Evolutionary conservation across 1,140 invertebrate genomes (phyloP).

Genomic region (Nephotettix cincticeps): DNA sequence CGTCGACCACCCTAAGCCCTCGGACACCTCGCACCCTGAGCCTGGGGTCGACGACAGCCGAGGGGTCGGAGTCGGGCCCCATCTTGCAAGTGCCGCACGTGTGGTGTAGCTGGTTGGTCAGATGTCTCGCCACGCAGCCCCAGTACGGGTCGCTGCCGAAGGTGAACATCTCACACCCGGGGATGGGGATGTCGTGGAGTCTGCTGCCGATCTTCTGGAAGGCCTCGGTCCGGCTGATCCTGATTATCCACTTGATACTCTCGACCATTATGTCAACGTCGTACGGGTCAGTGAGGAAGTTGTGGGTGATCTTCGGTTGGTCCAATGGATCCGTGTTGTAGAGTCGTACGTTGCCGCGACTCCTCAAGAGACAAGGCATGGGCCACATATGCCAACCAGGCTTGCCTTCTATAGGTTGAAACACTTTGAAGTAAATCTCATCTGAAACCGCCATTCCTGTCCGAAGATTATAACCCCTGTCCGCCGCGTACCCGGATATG

Average conservation of each 20-base stretch:
- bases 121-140: conserved; percentile 66
- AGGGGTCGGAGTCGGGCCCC: conserved; percentile 50
- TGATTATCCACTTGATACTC: conserved; percentile 61
- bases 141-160: conserved; percentile 71
- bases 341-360: conserved; percentile 66
- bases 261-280: conserved; percentile 68
- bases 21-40: conserved; percentile 38
- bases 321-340: conserved; percentile 67
- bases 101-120: conserved; percentile 71
- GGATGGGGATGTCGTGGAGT: conserved; percentile 62
- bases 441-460: conserved; percentile 48
- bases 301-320: conserved; percentile 72
- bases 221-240: conserved; percentile 42
- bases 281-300: conserved; percentile 68
- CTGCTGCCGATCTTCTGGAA: conserved; percentile 53
- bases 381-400: conserved; percentile 57
- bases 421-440: conserved; percentile 45
- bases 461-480: conserved; percentile 41
- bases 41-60: conserved; percentile 51
- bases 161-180: conserved; percentile 59
- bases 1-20: conserved; percentile 36
- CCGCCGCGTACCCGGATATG: conserved; percentile 28
- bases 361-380: conserved; percentile 70
- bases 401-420: conserved; percentile 42
- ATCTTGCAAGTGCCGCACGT: conserved; percentile 67